Conservation (phyloP, 2,113 vertebrate species). For the Muntiacus muntjak region DNA sequence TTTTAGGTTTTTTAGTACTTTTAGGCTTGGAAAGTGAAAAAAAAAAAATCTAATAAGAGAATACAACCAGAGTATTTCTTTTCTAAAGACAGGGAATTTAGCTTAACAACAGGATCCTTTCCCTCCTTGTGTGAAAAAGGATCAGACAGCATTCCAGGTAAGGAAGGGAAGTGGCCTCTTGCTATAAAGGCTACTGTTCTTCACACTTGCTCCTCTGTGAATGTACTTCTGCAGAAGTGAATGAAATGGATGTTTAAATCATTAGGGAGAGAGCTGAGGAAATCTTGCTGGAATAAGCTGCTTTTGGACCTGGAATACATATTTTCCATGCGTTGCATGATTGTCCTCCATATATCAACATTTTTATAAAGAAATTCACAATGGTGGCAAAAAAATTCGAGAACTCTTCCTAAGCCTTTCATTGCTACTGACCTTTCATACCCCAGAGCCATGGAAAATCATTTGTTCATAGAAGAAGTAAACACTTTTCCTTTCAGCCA, state of each 20-base stretch:
- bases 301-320: slow-evolving; percentile 57
- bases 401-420: slow-evolving; percentile 49
- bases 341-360: slow-evolving; percentile 47
- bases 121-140: background rate
- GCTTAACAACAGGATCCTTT: background rate
- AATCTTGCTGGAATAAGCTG: slow-evolving; percentile 61
- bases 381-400: background rate
- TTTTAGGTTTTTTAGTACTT: slow-evolving; percentile 17
- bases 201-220: slow-evolving; percentile 46
- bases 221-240: slow-evolving; percentile 56
- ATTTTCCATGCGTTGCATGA: slow-evolving; percentile 64
- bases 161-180: slow-evolving; percentile 26
- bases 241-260: slow-evolving; percentile 74
- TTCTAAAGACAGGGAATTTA: background rate
- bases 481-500: slow-evolving; percentile 55
- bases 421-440: slow-evolving; percentile 57
- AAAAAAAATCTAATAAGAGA: slow-evolving; percentile 7
- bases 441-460: slow-evolving; percentile 57
- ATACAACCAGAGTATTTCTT: slow-evolving; percentile 33
- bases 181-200: slow-evolving; percentile 37
- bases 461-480: slow-evolving; percentile 63
- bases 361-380: slow-evolving; percentile 18
- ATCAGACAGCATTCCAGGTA: slow-evolving; percentile 36
- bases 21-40: slow-evolving; percentile 18
- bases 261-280: slow-evolving; percentile 71